phyloP scores from a whole-genome alignment of 37 sponge, comb jelly and placozoan genomes.

The Eunapius fragilis region DNA sequence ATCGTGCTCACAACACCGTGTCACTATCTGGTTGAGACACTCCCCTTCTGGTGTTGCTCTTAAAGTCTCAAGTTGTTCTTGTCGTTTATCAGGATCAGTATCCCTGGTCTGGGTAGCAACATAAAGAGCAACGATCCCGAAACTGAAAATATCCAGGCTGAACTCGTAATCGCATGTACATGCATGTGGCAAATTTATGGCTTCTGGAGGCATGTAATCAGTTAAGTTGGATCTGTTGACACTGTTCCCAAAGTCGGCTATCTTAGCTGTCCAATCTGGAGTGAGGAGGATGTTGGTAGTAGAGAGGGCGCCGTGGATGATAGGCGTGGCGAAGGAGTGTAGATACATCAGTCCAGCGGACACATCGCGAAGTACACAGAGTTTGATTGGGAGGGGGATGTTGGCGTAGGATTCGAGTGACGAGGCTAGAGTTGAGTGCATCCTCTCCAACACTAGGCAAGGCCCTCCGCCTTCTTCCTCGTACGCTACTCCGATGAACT shows the following conservation, averaged over 20 bases:
- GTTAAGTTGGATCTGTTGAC: neutral
- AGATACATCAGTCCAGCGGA: conserved; percentile 28
- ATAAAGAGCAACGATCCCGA: neutral
- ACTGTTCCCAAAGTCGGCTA: conserved; percentile 20
- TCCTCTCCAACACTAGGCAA: neutral
- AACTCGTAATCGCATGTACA: conserved; percentile 2
- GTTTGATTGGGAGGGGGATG: conserved; percentile 9
- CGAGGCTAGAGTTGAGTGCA: neutral
- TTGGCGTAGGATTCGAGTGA: neutral
- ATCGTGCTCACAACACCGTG: neutral
- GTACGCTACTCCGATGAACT: neutral
- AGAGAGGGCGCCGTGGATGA: conserved; percentile 21
- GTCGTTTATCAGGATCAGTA: neutral
- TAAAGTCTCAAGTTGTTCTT: neutral
- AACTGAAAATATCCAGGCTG: conserved; percentile 29
- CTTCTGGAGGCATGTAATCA: conserved; percentile 19
- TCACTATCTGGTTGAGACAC: neutral
- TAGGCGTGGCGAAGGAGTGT: conserved; percentile 9
- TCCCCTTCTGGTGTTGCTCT: neutral
- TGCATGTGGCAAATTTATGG: neutral
- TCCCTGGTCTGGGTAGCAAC: neutral
- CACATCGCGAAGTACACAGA: conserved; percentile 26
- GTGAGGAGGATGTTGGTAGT: conserved; percentile 31
- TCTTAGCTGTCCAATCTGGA: conserved; percentile 3
- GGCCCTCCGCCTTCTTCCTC: neutral